Evolutionary conservation across 2,113 vertebrate genomes (phyloP).

Genomic region (Junco hyemalis): DNA sequence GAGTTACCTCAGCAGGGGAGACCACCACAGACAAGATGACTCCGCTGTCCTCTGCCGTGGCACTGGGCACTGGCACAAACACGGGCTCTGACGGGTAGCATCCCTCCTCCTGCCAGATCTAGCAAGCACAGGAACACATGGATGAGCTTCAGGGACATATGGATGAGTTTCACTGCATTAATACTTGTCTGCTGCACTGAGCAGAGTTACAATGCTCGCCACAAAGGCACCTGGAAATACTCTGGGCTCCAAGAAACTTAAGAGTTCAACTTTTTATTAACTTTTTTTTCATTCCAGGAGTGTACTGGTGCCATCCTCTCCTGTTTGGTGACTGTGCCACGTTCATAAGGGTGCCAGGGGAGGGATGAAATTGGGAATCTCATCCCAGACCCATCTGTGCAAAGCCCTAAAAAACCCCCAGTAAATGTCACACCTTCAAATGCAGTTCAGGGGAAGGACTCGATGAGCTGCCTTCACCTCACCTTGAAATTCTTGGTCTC

Average conservation of each 20-base stretch:
- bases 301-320: neutral
- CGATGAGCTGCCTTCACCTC: neutral
- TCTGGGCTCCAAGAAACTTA: neutral
- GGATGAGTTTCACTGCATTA: neutral
- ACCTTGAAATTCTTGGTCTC: constrained; percentile 83
- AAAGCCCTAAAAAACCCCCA: neutral
- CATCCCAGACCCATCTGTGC: neutral
- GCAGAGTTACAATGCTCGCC: neutral
- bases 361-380: neutral
- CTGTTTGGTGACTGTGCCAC: neutral
- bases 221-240: neutral
- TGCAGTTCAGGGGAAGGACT: neutral
- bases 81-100: constrained; percentile 89
- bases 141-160: neutral
- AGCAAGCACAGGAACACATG: neutral
- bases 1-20: constrained; percentile 82
- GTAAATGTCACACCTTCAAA: neutral
- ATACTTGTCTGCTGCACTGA: neutral
- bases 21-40: constrained; percentile 87
- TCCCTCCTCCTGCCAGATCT: constrained; percentile 87
- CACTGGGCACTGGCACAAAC: constrained; percentile 82
- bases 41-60: constrained; percentile 83
- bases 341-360: neutral
- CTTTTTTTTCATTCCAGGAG: neutral
- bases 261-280: neutral